Conservation (phyloP, 1,140 invertebrate species). For the Sarcophaga bullata region DNA sequence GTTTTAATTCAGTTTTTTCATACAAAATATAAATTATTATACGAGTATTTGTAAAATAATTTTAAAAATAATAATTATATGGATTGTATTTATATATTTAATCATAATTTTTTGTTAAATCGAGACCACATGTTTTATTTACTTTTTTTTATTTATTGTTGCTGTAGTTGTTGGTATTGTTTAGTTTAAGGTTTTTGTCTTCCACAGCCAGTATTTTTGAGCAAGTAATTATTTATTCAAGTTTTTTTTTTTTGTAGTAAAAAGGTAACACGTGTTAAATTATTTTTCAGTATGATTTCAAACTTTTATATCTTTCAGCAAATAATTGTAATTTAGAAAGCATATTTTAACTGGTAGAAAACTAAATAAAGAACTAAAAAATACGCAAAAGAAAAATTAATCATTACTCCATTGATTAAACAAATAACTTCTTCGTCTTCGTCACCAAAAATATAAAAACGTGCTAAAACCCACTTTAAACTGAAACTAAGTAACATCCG, state of each 20-base stretch:
- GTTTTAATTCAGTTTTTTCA: too few species aligned
- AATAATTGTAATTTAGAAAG: neutral
- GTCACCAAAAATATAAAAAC: neutral
- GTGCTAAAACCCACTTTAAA: neutral
- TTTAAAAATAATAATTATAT: too few species aligned
- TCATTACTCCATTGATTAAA: slow-evolving; percentile 10
- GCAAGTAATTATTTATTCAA: slow-evolving; percentile 36
- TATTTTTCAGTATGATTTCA: neutral
- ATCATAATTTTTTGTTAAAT: neutral
- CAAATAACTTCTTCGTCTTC: neutral
- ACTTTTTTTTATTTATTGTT: neutral
- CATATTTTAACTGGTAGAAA: neutral
- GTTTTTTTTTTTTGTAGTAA: slow-evolving; percentile 27
- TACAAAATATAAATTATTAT: too few species aligned
- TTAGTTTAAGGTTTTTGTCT: slow-evolving; percentile 5
- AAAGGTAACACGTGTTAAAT: slow-evolving; percentile 29
- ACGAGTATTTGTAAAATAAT: too few species aligned
- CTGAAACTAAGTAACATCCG: neutral
- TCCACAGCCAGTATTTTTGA: slow-evolving; percentile 7
- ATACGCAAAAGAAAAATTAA: neutral
- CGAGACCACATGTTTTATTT: slow-evolving; percentile 29
- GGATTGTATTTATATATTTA: too few species aligned
- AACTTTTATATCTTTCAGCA: neutral
- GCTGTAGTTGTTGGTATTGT: neutral
- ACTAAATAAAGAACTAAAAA: neutral